phyloP scores from a whole-genome alignment of 2,888 invertebrate genomes.

The Coelopa pilipes region DNA sequence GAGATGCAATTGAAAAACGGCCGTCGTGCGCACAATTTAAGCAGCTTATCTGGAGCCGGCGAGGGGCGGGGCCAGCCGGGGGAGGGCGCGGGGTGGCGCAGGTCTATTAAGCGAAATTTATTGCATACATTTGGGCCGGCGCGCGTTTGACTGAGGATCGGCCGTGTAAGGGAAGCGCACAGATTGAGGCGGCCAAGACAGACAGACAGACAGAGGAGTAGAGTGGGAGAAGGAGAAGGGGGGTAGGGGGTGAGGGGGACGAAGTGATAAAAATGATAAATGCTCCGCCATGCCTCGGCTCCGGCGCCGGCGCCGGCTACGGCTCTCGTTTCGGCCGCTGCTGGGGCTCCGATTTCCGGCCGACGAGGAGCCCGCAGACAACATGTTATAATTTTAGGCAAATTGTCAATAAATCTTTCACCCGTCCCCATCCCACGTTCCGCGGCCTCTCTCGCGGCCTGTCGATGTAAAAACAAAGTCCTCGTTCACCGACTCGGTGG shows the following conservation, averaged over 20 bases:
- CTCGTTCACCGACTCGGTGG: too few species aligned
- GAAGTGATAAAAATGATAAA: conserved; percentile 42
- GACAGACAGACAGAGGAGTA: too few species aligned
- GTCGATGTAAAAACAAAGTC: background rate
- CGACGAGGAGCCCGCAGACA: background rate
- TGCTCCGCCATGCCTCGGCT: conserved; percentile 30
- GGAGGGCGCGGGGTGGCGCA: too few species aligned
- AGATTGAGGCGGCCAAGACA: too few species aligned
- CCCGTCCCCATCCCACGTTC: background rate
- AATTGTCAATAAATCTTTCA: conserved; percentile 41
- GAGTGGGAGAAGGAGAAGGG: too few species aligned
- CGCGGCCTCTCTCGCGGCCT: background rate
- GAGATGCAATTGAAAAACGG: too few species aligned
- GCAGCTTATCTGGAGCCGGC: conserved; percentile 11
- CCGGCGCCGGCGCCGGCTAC: too few species aligned
- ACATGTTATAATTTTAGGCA: conserved; percentile 38
- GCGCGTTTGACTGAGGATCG: background rate
- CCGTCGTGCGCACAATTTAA: conserved; percentile 2
- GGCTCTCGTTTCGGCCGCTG: too few species aligned
- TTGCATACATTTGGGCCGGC: conserved; percentile 41
- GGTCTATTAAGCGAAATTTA: conserved; percentile 40
- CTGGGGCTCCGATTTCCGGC: background rate
- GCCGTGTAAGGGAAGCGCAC: conserved; percentile 4
- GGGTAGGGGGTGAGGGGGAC: too few species aligned
- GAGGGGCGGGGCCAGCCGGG: background rate